Conservation (phyloP, 1,140 invertebrate species). For the Ectropis grisescens region DNA sequence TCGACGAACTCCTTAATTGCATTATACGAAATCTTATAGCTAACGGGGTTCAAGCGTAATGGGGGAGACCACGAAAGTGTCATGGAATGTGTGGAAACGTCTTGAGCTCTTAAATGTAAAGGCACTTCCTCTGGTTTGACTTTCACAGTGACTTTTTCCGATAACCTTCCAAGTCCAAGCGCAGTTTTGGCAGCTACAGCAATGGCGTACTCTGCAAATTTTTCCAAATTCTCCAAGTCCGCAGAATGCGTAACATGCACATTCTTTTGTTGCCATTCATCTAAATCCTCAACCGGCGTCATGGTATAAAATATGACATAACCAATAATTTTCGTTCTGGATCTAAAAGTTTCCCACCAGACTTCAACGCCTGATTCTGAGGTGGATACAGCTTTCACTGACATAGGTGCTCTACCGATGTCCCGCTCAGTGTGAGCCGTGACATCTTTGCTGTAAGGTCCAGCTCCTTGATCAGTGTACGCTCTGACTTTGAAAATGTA, state of each 20-base stretch:
- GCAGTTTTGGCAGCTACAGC: constrained; percentile 89
- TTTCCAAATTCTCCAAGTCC: constrained; percentile 91
- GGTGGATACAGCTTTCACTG: constrained; percentile 91
- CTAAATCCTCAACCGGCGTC: constrained; percentile 92
- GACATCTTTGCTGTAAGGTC: constrained; percentile 90
- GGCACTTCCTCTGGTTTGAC: constrained; percentile 94
- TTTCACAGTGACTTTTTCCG: constrained; percentile 86
- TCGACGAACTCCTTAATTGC: constrained; percentile 96
- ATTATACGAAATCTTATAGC: constrained; percentile 93
- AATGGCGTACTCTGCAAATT: constrained; percentile 92
- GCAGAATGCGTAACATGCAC: constrained; percentile 91
- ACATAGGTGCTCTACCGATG: constrained; percentile 90
- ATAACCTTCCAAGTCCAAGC: constrained; percentile 78
- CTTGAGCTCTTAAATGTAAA: constrained; percentile 85
- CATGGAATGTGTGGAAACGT: constrained; percentile 91
- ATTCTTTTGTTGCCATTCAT: constrained; percentile 89
- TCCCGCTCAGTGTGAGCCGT: constrained; percentile 89
- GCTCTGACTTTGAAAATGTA: constrained; percentile 95
- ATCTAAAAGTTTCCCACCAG: constrained; percentile 96
- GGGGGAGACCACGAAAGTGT: constrained; percentile 94
- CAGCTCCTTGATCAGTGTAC: constrained; percentile 89
- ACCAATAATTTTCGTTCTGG: constrained; percentile 86
- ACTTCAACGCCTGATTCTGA: constrained; percentile 93
- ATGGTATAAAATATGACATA: constrained; percentile 95
- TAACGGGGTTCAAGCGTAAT: constrained; percentile 88